phyloP scores from a whole-genome alignment of 1,140 invertebrate genomes.

The Aphelinus certus region DNA sequence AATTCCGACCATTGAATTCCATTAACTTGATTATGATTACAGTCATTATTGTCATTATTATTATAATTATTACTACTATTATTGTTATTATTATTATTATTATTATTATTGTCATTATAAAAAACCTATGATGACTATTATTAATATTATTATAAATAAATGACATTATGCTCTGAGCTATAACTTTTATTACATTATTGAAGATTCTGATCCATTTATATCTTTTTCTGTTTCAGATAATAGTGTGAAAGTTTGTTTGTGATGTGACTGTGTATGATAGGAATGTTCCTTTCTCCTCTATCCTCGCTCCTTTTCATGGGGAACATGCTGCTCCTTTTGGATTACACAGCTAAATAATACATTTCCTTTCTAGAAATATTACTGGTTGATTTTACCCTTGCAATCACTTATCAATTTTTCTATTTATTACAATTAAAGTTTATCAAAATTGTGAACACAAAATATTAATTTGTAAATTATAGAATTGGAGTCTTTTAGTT shows the following conservation, averaged over 20 bases:
- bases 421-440: too few relatives aligned
- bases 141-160: conserved; percentile 60
- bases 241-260: conserved; percentile 13
- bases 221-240: conserved; percentile 50
- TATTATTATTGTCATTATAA: conserved; percentile 5
- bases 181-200: conserved; percentile 45
- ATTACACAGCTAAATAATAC: too few relatives aligned
- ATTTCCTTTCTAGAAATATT: too few relatives aligned
- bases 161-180: conserved; percentile 59
- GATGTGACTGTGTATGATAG: conserved; percentile 40
- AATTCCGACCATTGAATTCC: conserved; percentile 41
- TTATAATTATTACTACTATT: conserved; percentile 1
- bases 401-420: too few relatives aligned
- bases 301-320: too few relatives aligned
- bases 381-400: too few relatives aligned
- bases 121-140: conserved; percentile 46
- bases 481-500: too few relatives aligned
- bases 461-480: too few relatives aligned
- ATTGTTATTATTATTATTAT: conserved; percentile 28
- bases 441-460: too few relatives aligned
- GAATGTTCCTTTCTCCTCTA: neutral
- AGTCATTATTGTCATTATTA: conserved; percentile 44
- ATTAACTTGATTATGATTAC: conserved; percentile 30
- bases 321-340: too few relatives aligned
- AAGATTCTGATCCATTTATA: conserved; percentile 26